Evolutionary conservation across 2,113 vertebrate species (phyloP).

Genomic region (Oryzias curvinotus): DNA sequence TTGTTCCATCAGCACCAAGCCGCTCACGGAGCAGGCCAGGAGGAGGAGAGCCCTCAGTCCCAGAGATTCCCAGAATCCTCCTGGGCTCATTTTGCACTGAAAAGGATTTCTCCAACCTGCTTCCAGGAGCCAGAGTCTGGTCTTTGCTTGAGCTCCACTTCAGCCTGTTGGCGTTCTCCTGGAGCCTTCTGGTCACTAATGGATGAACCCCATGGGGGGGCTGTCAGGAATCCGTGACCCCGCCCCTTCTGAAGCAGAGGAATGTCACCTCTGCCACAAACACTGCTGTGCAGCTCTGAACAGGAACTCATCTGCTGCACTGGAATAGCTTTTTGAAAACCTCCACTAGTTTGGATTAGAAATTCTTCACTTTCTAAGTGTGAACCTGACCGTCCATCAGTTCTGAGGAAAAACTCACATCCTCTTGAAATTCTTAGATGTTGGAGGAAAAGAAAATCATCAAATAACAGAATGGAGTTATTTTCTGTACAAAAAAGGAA

Average conservation of each 20-base stretch:
- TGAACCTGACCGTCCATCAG: no score
- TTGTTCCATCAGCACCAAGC: constrained; percentile 26
- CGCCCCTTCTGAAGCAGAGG: constrained; percentile 68
- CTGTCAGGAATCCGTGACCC: constrained; percentile 64
- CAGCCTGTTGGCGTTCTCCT: constrained; percentile 2
- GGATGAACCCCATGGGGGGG: constrained; percentile 61
- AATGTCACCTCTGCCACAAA: constrained; percentile 68
- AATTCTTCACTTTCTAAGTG: no score
- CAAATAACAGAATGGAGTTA: no score
- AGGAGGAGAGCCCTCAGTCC: neutral
- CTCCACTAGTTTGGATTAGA: no score
- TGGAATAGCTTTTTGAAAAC: no score
- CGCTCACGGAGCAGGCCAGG: constrained; percentile 22
- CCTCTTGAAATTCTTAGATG: no score
- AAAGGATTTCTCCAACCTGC: neutral
- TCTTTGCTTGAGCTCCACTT: constrained; percentile 3
- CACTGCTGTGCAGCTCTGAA: constrained; percentile 9
- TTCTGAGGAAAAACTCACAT: no score
- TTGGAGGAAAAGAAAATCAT: no score
- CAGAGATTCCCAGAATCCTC: neutral
- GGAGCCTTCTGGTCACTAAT: constrained; percentile 50
- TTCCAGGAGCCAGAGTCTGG: neutral
- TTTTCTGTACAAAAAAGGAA: no score
- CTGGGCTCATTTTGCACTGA: constrained; percentile 16
- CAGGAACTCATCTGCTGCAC: no score